Percentiles rank a stretch among this genome's conserved stretches.
Conservation (phyloP, 2,888 invertebrate genomes). For the Eupeodes luniger region DNA sequence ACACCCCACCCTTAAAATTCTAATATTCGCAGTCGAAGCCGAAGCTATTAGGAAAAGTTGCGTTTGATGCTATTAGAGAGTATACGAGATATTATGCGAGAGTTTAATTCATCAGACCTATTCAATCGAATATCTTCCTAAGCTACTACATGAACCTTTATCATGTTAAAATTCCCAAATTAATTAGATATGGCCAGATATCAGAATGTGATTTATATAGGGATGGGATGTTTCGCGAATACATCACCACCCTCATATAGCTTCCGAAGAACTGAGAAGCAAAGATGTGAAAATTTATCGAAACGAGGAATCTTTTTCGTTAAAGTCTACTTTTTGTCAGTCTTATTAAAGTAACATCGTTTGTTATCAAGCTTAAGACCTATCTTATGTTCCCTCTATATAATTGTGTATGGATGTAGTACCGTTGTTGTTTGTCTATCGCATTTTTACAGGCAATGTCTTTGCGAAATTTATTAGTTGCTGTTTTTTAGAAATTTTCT, state of each 20-base stretch:
- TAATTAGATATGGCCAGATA: conserved; percentile 52
- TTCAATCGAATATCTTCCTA: conserved; percentile 28
- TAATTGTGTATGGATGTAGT: background rate
- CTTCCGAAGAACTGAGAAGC: background rate
- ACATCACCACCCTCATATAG: background rate
- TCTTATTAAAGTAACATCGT: conserved; percentile 8
- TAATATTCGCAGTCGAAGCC: too few species aligned
- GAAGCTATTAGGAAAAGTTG: too few species aligned
- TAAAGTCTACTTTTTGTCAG: conserved; percentile 19
- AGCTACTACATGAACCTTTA: conserved; percentile 12
- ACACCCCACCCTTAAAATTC: conserved; percentile 1
- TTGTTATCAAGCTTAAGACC: conserved; percentile 27
- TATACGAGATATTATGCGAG: conserved; percentile 18
- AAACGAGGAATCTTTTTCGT: conserved; percentile 9
- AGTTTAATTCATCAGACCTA: conserved; percentile 34
- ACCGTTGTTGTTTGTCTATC: conserved; percentile 1
- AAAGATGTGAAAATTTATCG: background rate
- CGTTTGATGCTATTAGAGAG: background rate
- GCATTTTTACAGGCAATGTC: background rate
- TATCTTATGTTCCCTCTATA: background rate
- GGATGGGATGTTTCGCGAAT: conserved; percentile 16
- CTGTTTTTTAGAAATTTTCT: background rate
- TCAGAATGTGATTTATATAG: conserved; percentile 64
- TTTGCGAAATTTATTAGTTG: background rate
- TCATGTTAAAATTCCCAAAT: conserved; percentile 45